phyloP scores from a whole-genome alignment of 2,888 invertebrate species.

The Drosophila paramelanica region DNA sequence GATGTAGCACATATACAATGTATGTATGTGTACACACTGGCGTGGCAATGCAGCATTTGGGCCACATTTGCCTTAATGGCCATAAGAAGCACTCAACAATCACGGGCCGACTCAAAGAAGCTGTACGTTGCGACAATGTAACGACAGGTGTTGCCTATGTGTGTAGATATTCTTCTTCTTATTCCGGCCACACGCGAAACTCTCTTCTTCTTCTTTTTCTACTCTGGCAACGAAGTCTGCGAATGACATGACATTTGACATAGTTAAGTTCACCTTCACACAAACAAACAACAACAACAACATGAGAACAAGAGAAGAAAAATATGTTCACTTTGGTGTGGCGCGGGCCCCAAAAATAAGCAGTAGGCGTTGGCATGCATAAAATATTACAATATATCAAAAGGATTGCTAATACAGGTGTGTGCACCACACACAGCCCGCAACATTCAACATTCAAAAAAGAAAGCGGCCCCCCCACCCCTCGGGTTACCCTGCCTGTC shows the following conservation, averaged over 20 bases:
- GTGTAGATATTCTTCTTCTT: conserved; percentile 22
- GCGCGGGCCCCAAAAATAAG: conserved; percentile 25
- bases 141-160: conserved; percentile 48
- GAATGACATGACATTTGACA: conserved; percentile 67
- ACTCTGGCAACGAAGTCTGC: conserved; percentile 3
- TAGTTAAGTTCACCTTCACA: conserved; percentile 45
- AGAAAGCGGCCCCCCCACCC: neutral
- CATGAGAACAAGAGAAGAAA: neutral
- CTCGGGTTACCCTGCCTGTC: conserved; percentile 19
- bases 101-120: conserved; percentile 25
- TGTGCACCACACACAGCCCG: conserved; percentile 7
- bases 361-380: conserved; percentile 47
- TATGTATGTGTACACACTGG: neutral
- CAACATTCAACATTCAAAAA: too few relatives aligned
- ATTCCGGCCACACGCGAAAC: too few relatives aligned
- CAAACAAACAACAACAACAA: neutral
- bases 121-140: conserved; percentile 48
- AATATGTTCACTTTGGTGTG: conserved; percentile 10
- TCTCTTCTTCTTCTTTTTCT: too few relatives aligned
- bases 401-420: conserved; percentile 68
- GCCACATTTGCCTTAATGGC: conserved; percentile 54
- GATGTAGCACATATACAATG: neutral
- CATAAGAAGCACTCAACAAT: conserved; percentile 60
- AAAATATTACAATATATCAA: conserved; percentile 70
- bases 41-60: conserved; percentile 23